Base-by-base conservation (phyloP, 2,888 invertebrate species). In the Lasioglossum marginatum region DNA sequence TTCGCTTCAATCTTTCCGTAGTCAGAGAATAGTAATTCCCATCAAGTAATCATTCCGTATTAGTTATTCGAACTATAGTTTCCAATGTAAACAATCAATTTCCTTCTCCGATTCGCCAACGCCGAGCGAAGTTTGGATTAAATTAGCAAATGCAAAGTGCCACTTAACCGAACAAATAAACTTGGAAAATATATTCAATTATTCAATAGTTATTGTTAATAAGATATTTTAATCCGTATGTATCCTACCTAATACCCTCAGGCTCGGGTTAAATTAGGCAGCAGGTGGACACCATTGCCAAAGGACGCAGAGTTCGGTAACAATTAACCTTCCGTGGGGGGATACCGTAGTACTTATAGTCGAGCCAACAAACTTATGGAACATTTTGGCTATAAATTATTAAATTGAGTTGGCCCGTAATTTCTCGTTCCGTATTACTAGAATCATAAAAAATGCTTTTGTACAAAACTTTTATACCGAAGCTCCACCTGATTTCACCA, bases 251-350 rank as follows among this genome's bases (percentile, higher is more conserved):
- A 63, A 63, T 16, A 16, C 27, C 16, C 31, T 6, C 16, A 31
- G 16, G 63, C 63, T 31, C 63, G 16, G 63, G 31, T 63, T 31
- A 63, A 27, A 63, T 63, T 63, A 63, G 63, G 63, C 63, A 63
- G 63, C 63, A 63, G 63, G 63, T 63, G 63, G 31, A 63, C 63
- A 31, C 63, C 31, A 63, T 63, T 63, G 31, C 31, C 31, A 63
- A 31, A 63, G 63, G 63, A 31, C 31, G 63, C 31, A 31, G 63
- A 63, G 63, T 63, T 63, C 63, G 63, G 31, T 63, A 63, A 63
- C 63, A 31, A 63, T 63, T 63, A 63, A 63, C 63, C 63, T 27
- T 27, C 63, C 16, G 27, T 63, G 63, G 63, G 63, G 63, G 63
- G 31, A 63, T 63, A 31, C 63, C 31, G 5, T 14, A 16, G 31